Evolutionary conservation across 1,140 invertebrate species (phyloP).

Genomic region (Cherax destructor): DNA sequence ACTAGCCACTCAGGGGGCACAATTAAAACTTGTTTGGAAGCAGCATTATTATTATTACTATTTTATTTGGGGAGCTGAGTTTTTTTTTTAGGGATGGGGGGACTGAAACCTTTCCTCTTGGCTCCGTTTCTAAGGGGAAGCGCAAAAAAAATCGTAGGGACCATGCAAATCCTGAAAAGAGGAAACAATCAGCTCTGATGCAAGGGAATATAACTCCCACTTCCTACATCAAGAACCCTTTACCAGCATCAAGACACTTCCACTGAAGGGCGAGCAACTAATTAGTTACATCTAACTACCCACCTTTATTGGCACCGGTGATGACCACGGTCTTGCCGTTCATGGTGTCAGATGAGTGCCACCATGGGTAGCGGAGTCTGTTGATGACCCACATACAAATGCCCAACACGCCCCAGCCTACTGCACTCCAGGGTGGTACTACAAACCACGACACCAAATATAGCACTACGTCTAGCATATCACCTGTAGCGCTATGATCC

Average conservation of each 20-base stretch:
- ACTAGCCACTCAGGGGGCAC: no score
- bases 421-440: neutral
- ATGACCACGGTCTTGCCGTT: constrained; percentile 36
- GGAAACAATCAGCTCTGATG: neutral
- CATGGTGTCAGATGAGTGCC: neutral
- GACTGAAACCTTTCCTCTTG: neutral
- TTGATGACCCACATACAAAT: neutral
- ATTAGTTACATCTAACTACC: neutral
- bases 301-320: constrained; percentile 36
- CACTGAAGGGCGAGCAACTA: neutral
- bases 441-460: neutral
- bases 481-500: no score
- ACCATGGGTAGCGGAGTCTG: neutral
- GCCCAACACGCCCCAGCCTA: neutral
- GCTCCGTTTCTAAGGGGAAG: neutral
- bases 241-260: no score
- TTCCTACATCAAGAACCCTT: neutral
- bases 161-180: neutral
- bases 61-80: no score
- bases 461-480: neutral
- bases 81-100: no score
- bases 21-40: no score
- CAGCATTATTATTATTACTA: no score
- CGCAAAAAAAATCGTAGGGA: neutral
- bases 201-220: neutral